These are phyloP conservation scores for Drosophila paramelanica DNA, from an alignment of 2,888 invertebrate species.

Conservation along the genomic window DNA sequence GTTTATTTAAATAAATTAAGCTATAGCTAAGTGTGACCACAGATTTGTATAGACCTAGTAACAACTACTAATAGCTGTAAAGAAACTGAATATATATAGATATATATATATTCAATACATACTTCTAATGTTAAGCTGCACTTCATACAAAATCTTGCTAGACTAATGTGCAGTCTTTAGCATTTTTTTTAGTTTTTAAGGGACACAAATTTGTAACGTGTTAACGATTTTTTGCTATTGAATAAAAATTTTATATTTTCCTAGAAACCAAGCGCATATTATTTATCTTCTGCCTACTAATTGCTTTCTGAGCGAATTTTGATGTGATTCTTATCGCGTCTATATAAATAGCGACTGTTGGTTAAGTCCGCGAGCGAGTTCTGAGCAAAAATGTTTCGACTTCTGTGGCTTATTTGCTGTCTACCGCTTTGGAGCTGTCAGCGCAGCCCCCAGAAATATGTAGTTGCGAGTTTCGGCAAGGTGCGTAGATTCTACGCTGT, in stretches of 20 bases:
- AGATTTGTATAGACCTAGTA: constrained; percentile 41
- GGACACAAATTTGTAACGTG: constrained; percentile 62
- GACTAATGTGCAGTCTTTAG: constrained; percentile 31
- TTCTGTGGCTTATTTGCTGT: constrained; percentile 37
- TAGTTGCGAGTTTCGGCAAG: constrained; percentile 38
- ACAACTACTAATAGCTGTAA: constrained; percentile 47
- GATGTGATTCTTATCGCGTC: constrained; percentile 20
- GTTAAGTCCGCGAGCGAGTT: constrained; percentile 13
- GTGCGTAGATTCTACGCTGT: constrained; percentile 9
- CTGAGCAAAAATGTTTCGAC: constrained; percentile 39
- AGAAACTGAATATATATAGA: constrained; percentile 44
- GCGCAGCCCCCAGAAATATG: constrained; percentile 24
- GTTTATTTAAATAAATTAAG: constrained; percentile 56
- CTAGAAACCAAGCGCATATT: constrained; percentile 49
- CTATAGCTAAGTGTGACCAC: constrained; percentile 25
- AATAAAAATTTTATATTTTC: constrained; percentile 76
- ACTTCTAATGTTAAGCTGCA: constrained; percentile 41
- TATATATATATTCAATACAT: constrained; percentile 9
- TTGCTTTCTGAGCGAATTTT: constrained; percentile 54
- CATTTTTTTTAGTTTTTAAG: constrained; percentile 36
- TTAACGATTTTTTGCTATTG: constrained; percentile 65
- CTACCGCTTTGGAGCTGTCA: constrained; percentile 22
- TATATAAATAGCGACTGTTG: constrained; percentile 40
- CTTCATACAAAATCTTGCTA: constrained; percentile 23
- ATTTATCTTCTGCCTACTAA: constrained; percentile 32